Evolutionary conservation across 2,113 vertebrate genomes (phyloP), one percentile per base, ranked within the genome.

Genomic region (Trogon melanurus): DNA sequence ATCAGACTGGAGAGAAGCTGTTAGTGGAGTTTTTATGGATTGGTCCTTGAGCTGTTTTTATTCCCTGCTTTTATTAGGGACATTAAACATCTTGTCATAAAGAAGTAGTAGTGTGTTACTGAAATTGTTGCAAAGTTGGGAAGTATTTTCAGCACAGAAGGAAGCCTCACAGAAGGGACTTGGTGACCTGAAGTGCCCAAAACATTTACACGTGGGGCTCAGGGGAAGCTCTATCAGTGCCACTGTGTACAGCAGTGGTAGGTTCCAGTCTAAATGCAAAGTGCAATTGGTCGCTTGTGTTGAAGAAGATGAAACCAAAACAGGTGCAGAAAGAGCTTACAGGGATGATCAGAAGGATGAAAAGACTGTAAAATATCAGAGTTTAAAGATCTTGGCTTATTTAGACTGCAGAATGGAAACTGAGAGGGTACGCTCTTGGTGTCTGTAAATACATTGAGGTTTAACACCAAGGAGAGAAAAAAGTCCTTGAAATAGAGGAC

Each of bases 61-160:
- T 86, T 86, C 69, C 21, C 25, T 22, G 16, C 18, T 93, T 95
- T 94, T 92, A 83, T 90, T 79, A 88, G 34, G 57, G 48, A 57
- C 80, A 60, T 92, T 94, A 94, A 95, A 91, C 29, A 67, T 88
- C 83, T 74, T 22, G 1, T 58, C n/a, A 81, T 92, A 74, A 94
- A 94, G 66, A 78, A 56, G 56, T 23, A 47, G 60, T 50, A 62
- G 16, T 34, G 19, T 82, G 70, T 81, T 87, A 67, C 0, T 89
- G 80, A 84, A 89, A 50, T 48, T 48, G 60, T 72, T 91, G 65
- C 61, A 36, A 91, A 88, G 58, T 65, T 88, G 61, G 41, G 26
- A 80, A 69, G 34, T 57, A 51, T 79, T 91, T 94, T 65, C 26
- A 53, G 34, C 57, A 38, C 36, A 57, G 83, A 81, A 83, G 30